Percentiles rank a stretch among this genome's conserved stretches.
Evolutionary conservation across 2,888 invertebrate genomes (phyloP).

Genomic region (Xestia xanthographa): DNA sequence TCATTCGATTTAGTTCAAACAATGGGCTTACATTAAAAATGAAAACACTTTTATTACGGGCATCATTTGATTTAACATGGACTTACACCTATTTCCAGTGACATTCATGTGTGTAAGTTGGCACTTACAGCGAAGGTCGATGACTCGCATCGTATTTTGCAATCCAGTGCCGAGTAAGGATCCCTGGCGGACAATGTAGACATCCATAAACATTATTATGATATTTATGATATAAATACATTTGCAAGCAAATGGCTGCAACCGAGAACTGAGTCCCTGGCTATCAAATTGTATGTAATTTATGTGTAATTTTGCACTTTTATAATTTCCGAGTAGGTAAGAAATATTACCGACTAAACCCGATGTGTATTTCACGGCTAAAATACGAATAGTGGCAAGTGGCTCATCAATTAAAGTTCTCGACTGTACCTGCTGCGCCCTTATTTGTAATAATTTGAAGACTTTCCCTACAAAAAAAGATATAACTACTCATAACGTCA

Average conservation of each 20-base stretch:
- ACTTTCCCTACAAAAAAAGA: too few species aligned
- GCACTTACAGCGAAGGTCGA: conserved; percentile 31
- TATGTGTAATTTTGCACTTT: too few species aligned
- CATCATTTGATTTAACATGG: not conserved
- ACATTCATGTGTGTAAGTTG: conserved; percentile 20
- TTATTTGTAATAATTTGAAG: not conserved
- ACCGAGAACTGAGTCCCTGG: not conserved
- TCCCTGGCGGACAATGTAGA: conserved; percentile 10
- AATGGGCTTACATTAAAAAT: not conserved
- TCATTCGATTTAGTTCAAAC: not conserved
- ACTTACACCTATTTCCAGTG: not conserved
- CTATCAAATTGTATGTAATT: conserved; percentile 1
- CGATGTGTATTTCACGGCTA: too few species aligned
- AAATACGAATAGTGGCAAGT: too few species aligned
- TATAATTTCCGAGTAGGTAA: too few species aligned
- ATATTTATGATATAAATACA: conserved; percentile 31
- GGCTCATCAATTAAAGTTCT: too few species aligned
- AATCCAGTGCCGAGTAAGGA: conserved; percentile 50
- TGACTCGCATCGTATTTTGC: conserved; percentile 44
- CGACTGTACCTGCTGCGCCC: not conserved
- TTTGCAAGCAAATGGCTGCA: not conserved
- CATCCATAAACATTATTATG: conserved; percentile 26
- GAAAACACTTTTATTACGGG: not conserved
- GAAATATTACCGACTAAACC: too few species aligned
- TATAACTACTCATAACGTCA: too few species aligned